Evolutionary conservation across 2,797 vertebrate genomes (phyloP).

Genomic region (Dicrostonyx torquatus): DNA sequence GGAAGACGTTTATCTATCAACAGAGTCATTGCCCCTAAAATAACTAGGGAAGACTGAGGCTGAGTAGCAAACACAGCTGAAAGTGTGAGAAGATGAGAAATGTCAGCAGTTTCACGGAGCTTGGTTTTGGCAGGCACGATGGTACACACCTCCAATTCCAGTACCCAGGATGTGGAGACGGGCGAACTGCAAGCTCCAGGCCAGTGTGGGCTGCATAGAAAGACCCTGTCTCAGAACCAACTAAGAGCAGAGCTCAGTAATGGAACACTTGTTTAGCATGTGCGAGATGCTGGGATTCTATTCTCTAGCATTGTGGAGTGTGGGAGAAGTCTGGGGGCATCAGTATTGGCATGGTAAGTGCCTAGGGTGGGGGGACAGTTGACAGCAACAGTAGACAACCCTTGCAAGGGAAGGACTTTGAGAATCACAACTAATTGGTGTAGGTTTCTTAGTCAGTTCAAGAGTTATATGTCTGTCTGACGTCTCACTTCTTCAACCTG

Average conservation of each 20-base stretch:
- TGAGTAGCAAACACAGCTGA: conserved; percentile 22
- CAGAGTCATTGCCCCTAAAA: background rate
- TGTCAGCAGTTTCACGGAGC: background rate
- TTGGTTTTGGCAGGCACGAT: background rate
- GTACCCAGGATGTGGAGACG: background rate
- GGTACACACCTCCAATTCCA: background rate
- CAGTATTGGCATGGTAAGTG: background rate
- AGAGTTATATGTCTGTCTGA: background rate
- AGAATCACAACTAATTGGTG: background rate
- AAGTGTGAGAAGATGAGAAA: background rate
- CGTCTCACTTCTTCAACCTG: background rate
- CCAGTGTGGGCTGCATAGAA: no score
- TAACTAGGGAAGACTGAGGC: background rate
- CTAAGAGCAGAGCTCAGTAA: background rate
- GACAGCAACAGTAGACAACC: background rate
- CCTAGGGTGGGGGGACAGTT: background rate
- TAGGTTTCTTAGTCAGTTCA: background rate
- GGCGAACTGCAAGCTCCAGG: background rate
- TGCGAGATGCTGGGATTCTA: background rate
- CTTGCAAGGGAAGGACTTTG: background rate
- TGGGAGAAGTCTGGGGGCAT: background rate
- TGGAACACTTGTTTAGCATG: background rate
- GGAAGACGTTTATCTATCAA: background rate
- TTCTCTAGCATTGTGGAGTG: no score
- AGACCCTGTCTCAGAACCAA: background rate